Percentiles rank a stretch among this genome's conserved stretches.
Evolutionary conservation across 2,113 vertebrate genomes (phyloP).

Genomic region (Coregonus clupeaformis): DNA sequence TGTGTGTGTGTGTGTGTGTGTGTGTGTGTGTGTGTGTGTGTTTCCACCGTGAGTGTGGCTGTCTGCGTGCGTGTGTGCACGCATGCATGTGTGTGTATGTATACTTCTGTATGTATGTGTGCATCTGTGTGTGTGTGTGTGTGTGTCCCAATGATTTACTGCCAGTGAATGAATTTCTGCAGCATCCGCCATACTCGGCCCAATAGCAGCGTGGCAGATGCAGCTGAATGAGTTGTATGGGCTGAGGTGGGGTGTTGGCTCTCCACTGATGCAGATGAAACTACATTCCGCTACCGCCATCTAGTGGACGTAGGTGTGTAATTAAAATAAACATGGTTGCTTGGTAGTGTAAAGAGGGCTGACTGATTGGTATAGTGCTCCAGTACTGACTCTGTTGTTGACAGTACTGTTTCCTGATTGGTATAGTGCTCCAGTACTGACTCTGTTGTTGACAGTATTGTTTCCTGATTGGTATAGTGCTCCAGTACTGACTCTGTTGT

Average conservation of each 20-base stretch:
- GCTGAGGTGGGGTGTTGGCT: constrained; percentile 66
- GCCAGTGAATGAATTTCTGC: constrained; percentile 36
- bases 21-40: no score
- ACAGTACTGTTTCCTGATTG: neutral
- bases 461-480: no score
- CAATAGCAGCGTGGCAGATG: constrained; percentile 52
- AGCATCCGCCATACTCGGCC: constrained; percentile 41
- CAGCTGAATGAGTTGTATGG: constrained; percentile 59
- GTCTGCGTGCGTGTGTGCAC: no score
- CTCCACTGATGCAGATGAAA: constrained; percentile 13
- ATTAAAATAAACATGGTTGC: constrained; percentile 4
- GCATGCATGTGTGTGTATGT: no score
- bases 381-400: neutral
- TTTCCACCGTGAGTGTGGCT: no score
- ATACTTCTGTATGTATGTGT: neutral
- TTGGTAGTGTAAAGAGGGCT: neutral
- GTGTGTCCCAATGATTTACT: constrained; percentile 11
- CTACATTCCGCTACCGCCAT: constrained; percentile 50
- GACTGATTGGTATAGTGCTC: neutral
- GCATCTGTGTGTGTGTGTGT: constrained; percentile 17
- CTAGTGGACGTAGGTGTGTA: constrained; percentile 60
- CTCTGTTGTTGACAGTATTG: no score
- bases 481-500: no score
- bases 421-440: no score
- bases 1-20: no score